Conservation (phyloP, 2,888 invertebrate genomes). For the Polymixis flavicincta region DNA sequence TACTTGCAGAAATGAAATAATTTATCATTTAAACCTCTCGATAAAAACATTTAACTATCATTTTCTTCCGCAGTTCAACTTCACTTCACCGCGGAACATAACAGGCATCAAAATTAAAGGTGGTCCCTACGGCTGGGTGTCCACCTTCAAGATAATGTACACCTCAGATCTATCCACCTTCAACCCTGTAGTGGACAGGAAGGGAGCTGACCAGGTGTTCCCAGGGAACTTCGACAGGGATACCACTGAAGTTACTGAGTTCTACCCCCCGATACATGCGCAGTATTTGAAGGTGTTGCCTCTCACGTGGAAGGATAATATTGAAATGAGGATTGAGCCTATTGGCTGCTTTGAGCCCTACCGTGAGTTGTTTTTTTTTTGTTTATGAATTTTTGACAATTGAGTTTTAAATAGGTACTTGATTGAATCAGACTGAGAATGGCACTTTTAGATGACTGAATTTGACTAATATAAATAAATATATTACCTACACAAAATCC, state of each 20-base stretch:
- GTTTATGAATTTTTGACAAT: background rate
- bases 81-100: slow-evolving; percentile 93
- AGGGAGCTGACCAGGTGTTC: slow-evolving; percentile 91
- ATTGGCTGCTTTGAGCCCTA: slow-evolving; percentile 95
- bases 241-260: slow-evolving; percentile 91
- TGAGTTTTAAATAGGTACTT: background rate
- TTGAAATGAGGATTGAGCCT: slow-evolving; percentile 94
- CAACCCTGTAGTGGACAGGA: slow-evolving; percentile 92
- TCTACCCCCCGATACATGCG: slow-evolving; percentile 93
- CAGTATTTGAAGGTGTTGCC: slow-evolving; percentile 94
- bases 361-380: slow-evolving; percentile 74
- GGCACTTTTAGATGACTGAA: too few species aligned
- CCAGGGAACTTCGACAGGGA: slow-evolving; percentile 93
- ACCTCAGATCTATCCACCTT: slow-evolving; percentile 93
- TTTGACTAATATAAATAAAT: too few species aligned
- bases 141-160: slow-evolving; percentile 93
- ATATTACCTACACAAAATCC: too few species aligned
- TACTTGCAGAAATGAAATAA: too few species aligned
- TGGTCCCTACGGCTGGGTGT: slow-evolving; percentile 93
- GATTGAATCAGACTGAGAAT: too few species aligned
- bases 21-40: background rate
- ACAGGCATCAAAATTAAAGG: slow-evolving; percentile 95
- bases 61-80: slow-evolving; percentile 92
- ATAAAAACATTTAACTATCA: too few species aligned
- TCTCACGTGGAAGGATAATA: slow-evolving; percentile 92